Evolutionary conservation across 2,888 invertebrate species (phyloP), one percentile per base, ranked within the genome.

Genomic region (Leucoptera coffeella): DNA sequence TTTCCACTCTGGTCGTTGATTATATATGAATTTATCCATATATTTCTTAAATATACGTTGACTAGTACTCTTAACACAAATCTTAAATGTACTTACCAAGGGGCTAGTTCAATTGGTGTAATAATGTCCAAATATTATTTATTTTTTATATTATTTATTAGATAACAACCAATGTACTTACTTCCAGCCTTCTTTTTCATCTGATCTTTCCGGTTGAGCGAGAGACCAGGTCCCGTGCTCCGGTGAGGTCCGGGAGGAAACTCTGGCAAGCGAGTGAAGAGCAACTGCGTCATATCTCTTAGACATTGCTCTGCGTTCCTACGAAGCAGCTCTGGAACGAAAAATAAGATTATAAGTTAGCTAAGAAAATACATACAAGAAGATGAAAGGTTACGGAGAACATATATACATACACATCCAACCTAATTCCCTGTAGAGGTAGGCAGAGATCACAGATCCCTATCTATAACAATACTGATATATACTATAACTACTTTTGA

Each of bases 291-390:
- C 89, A 99, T 96, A 48, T 99, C 96, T 38, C 89, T 86, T 4
- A 99, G 74, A 27, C 94, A 92, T 45, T 92, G 87, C 52, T 99
- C 97, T 0, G 99, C 96, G 30, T 92, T 91, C 44, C 87, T 85
- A 7, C 96, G 76, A 11, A 99, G 65, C 15, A 97, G 62, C 55
- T 97, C 92, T 85, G 55, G n/a, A n/a, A 33, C 22, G 31, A 9
- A 17, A 17, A 7, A 17, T 32, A 33, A 32, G 22, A 25, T 15
- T n/a, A 13, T 11, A 12, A 21, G 10, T 7, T 22, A 12, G 6
- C 4, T 5, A 4, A 8, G 4, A 11, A 7, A n/a, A 10, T 17
- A 15, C 8, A 17, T 17, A 17, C 6, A 7, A 17, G 17, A 17
- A 17, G 9, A 17, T 17, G 17, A 17, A 17, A 7, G 9, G 6